These are phyloP conservation scores for Tillus elongatus DNA, from an alignment of 2,888 invertebrate genomes.

Conservation along the genomic window DNA sequence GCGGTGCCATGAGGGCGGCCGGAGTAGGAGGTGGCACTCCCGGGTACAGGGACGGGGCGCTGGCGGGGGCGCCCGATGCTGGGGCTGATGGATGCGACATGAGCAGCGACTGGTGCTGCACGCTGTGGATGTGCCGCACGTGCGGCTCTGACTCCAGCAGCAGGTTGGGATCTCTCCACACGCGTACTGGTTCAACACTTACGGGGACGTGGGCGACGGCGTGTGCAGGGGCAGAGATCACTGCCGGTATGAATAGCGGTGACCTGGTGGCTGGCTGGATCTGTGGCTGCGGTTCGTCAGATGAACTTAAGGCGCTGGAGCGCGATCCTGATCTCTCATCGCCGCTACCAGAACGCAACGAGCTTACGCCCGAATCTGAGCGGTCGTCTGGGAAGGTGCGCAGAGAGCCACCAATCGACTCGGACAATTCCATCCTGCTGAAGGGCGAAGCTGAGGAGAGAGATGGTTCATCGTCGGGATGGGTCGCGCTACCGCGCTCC, in stretches of 20 bases:
- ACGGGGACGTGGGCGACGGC: too few relatives aligned
- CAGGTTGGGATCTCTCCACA: constrained; percentile 51
- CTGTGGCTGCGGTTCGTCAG: constrained; percentile 53
- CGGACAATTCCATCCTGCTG: constrained; percentile 40
- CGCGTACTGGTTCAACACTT: constrained; percentile 37
- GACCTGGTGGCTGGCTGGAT: constrained; percentile 29
- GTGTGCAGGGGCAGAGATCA: too few relatives aligned
- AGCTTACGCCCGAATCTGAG: constrained; percentile 56
- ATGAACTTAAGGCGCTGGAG: constrained; percentile 63
- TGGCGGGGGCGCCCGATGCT: constrained; percentile 32
- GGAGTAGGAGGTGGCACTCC: constrained; percentile 42
- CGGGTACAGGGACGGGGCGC: constrained; percentile 25
- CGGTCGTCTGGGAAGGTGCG: constrained; percentile 45
- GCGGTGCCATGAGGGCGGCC: constrained; percentile 36
- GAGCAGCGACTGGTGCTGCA: constrained; percentile 52
- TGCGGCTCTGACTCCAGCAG: constrained; percentile 44
- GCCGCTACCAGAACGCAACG: constrained; percentile 60
- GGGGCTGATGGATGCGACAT: constrained; percentile 47
- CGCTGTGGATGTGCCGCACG: constrained; percentile 53
- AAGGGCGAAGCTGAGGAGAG: constrained; percentile 38
- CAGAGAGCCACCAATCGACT: constrained; percentile 22
- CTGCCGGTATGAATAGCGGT: constrained; percentile 33
- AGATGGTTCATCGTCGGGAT: constrained; percentile 43
- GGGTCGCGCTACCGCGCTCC: constrained; percentile 38
- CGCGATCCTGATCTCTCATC: constrained; percentile 72